Percentiles rank a stretch among this genome's conserved stretches.
phyloP scores from a whole-genome alignment of 1,140 invertebrate genomes.

The Plectrocnemia conspersa region DNA sequence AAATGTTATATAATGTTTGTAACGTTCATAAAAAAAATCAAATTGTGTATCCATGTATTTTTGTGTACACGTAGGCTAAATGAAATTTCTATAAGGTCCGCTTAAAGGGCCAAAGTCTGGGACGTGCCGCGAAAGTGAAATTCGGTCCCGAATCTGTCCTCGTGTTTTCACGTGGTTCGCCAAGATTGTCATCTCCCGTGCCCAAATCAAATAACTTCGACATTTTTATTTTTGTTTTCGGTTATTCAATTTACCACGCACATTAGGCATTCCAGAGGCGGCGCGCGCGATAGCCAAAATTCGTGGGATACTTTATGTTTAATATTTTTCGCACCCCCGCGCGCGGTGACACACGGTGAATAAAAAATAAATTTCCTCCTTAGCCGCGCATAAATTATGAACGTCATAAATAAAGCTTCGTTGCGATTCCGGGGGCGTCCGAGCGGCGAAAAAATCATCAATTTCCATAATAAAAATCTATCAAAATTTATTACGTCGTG shows the following conservation, averaged over 20 bases:
- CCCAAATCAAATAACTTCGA: conserved; percentile 25
- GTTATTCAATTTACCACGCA: conserved; percentile 20
- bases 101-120: no score
- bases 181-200: conserved; percentile 5
- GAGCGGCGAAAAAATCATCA: no score
- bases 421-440: no score
- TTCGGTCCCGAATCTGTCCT: not conserved
- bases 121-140: conserved; percentile 16
- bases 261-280: conserved; percentile 23
- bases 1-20: no score
- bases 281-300: conserved; percentile 3
- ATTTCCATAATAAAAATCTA: no score
- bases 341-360: conserved; percentile 1
- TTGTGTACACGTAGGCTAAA: no score
- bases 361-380: conserved; percentile 1
- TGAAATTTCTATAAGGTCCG: no score
- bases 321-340: not conserved
- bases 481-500: no score
- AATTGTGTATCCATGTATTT: no score
- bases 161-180: not conserved
- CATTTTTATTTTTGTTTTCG: conserved; percentile 30
- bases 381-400: conserved; percentile 4
- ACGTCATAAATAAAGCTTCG: conserved; percentile 6
- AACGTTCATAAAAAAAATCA: no score
- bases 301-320: conserved; percentile 4